A percentile compares a stretch with the other conserved stretches of the same genome.
phyloP scores from a whole-genome alignment of 2,797 vertebrate species.

The Naso thynnoides region DNA sequence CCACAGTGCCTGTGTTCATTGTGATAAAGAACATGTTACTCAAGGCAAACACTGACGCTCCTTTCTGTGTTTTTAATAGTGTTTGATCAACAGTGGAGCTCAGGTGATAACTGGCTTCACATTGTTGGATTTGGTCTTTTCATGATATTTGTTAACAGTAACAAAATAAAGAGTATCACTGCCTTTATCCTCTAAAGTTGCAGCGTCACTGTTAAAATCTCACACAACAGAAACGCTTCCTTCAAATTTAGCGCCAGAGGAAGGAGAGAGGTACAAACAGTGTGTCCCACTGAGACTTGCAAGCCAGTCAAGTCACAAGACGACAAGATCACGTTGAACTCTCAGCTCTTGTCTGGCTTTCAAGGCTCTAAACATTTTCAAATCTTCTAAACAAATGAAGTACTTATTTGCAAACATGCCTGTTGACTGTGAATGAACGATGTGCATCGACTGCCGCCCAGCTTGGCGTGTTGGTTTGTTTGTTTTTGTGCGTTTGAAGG shows the following conservation, averaged over 20 bases:
- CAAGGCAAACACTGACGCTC: not conserved
- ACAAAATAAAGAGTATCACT: not conserved
- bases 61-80: not conserved
- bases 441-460: conserved; percentile 57
- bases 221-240: not conserved
- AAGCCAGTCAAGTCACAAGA: conserved; percentile 6
- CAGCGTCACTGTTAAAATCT: not conserved
- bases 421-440: conserved; percentile 58
- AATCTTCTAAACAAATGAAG: conserved; percentile 9
- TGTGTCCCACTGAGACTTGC: not conserved
- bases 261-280: conserved; percentile 1
- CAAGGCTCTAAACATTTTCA: conserved; percentile 11
- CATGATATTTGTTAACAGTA: conserved; percentile 22
- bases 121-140: conserved; percentile 26
- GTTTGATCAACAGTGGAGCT: not conserved
- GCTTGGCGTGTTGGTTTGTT: conserved; percentile 41
- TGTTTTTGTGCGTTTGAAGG: conserved; percentile 48
- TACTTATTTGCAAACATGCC: conserved; percentile 42
- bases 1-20: not conserved
- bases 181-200: not conserved
- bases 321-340: conserved; percentile 16
- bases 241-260: not conserved
- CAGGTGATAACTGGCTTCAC: not conserved
- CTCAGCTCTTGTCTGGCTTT: conserved; percentile 19
- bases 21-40: not conserved